Conservation (phyloP, 2,888 invertebrate genomes). For the Gortyna flavago region DNA sequence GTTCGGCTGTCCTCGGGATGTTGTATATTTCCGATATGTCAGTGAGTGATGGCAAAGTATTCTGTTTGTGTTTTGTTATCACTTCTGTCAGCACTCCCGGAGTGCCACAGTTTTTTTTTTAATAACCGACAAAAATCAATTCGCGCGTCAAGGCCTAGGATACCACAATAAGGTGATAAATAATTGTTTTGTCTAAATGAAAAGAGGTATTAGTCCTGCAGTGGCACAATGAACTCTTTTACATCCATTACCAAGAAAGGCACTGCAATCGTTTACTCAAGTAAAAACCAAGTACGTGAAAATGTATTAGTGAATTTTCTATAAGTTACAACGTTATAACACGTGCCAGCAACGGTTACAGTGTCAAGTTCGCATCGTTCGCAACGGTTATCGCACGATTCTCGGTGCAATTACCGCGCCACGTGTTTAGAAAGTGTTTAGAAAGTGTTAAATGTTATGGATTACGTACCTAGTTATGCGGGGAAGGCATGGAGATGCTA, state of each 20-base stretch:
- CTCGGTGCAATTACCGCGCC: slow-evolving; percentile 42
- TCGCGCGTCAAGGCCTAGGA: too few relatives aligned
- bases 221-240: background rate
- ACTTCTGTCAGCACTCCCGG: too few relatives aligned
- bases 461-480: background rate
- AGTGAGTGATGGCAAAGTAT: too few relatives aligned
- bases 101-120: too few relatives aligned
- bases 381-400: slow-evolving; percentile 42
- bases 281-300: slow-evolving; percentile 42
- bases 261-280: slow-evolving; percentile 27
- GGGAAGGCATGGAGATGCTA: background rate
- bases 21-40: too few relatives aligned
- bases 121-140: too few relatives aligned
- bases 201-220: background rate
- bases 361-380: slow-evolving; percentile 43
- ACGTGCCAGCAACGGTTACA: slow-evolving; percentile 18
- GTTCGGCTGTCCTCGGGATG: too few relatives aligned
- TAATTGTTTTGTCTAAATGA: background rate
- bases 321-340: slow-evolving; percentile 31
- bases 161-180: background rate
- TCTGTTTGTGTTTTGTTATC: too few relatives aligned
- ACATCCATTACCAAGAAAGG: slow-evolving; percentile 9
- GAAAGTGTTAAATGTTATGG: slow-evolving; percentile 21
- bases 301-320: slow-evolving; percentile 45
- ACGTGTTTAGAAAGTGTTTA: slow-evolving; percentile 46